Conservation (phyloP, 2,888 invertebrate species). For the Hedya salicella region DNA sequence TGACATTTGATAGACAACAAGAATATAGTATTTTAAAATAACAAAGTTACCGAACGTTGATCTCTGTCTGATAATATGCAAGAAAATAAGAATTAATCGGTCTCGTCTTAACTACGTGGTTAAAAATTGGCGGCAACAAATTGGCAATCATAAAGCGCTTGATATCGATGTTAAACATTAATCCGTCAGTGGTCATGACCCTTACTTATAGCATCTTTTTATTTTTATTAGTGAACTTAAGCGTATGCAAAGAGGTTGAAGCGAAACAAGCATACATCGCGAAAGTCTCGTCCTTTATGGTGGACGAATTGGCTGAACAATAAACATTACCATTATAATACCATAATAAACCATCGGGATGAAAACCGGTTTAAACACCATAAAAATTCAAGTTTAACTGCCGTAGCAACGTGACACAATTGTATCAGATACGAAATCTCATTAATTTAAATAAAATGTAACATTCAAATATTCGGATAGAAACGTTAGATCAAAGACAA, state of each 20-base stretch:
- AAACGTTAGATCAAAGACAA: slow-evolving; percentile 58
- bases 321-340: slow-evolving; percentile 63
- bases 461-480: slow-evolving; percentile 35
- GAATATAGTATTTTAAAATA: neutral
- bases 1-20: slow-evolving; percentile 22
- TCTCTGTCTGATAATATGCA: slow-evolving; percentile 19
- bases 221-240: slow-evolving; percentile 63
- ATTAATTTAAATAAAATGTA: slow-evolving; percentile 39
- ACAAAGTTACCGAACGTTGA: slow-evolving; percentile 8
- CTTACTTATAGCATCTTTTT: slow-evolving; percentile 47
- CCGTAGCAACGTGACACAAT: slow-evolving; percentile 49
- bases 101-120: slow-evolving; percentile 29
- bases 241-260: slow-evolving; percentile 45
- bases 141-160: slow-evolving; percentile 38
- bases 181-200: slow-evolving; percentile 46
- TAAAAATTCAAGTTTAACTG: slow-evolving; percentile 55
- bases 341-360: slow-evolving; percentile 50
- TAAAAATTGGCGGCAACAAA: slow-evolving; percentile 38
- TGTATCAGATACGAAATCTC: slow-evolving; percentile 51
- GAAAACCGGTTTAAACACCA: slow-evolving; percentile 55
- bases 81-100: slow-evolving; percentile 27
- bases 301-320: slow-evolving; percentile 63
- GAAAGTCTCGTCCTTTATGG: slow-evolving; percentile 55
- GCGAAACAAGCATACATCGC: slow-evolving; percentile 47
- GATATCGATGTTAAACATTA: slow-evolving; percentile 45